These are phyloP conservation scores for Xiphorhynchus elegans DNA, from an alignment of 2,113 vertebrate genomes.

Conservation along the genomic window DNA sequence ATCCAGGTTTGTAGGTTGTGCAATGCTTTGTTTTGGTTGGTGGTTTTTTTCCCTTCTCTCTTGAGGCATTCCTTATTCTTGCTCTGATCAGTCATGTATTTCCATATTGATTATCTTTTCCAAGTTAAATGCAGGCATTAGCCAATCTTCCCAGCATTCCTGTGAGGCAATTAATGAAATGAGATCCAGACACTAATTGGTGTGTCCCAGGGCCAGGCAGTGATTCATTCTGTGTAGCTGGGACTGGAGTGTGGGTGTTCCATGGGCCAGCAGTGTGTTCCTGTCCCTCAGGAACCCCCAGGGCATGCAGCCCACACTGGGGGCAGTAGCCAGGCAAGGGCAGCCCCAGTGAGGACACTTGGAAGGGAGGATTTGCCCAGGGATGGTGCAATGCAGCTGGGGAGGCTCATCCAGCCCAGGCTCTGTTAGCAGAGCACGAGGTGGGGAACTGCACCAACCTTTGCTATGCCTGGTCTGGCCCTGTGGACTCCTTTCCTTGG, in stretches of 20 bases:
- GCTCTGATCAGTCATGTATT: fast-evolving
- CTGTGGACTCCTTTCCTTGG: not conserved
- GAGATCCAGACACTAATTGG: not conserved
- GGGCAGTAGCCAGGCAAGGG: not conserved
- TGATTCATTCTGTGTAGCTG: not conserved
- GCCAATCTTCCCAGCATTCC: not conserved
- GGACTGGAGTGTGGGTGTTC: not conserved
- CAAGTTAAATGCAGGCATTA: not conserved
- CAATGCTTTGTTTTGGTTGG: fast-evolving
- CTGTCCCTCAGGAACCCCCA: not conserved
- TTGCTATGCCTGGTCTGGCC: not conserved
- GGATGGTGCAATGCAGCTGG: not conserved
- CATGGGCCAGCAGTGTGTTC: fast-evolving
- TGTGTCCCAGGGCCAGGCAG: not conserved
- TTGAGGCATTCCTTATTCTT: not conserved
- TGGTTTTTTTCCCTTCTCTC: not conserved
- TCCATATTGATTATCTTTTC: not conserved
- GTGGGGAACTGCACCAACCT: not conserved
- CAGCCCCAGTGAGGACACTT: not conserved
- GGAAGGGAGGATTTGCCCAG: not conserved
- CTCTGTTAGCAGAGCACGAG: not conserved
- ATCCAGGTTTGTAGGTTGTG: not conserved
- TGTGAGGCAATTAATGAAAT: not conserved
- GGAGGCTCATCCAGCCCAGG: not conserved
- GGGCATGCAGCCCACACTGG: not conserved